phyloP scores from a whole-genome alignment of 2,888 invertebrate genomes.

The Gymnosoma rotundatum region DNA sequence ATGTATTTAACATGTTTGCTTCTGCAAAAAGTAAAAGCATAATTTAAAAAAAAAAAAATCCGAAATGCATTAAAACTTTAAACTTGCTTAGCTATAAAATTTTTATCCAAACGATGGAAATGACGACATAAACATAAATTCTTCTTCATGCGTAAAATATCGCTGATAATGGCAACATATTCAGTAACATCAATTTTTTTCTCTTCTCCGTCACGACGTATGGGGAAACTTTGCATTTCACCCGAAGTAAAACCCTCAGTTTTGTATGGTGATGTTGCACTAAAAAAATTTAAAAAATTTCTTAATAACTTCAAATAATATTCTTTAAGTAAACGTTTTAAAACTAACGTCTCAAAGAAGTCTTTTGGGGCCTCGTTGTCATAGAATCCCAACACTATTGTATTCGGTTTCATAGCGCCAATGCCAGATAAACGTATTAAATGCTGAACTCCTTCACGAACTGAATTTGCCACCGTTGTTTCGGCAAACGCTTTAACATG shows the following conservation, averaged over 20 bases:
- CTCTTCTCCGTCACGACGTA: conserved; percentile 82
- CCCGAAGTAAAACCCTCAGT: conserved; percentile 84
- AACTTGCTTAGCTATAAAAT: conserved; percentile 86
- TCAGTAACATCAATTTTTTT: conserved; percentile 84
- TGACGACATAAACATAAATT: conserved; percentile 96
- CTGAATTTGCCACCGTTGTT: conserved; percentile 91
- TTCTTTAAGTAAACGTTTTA: not conserved
- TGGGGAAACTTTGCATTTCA: conserved; percentile 83
- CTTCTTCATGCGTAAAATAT: conserved; percentile 95
- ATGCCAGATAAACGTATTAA: conserved; percentile 95
- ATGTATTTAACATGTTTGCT: conserved; percentile 88
- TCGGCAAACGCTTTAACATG: conserved; percentile 98
- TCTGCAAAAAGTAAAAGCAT: conserved; percentile 71
- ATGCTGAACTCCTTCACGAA: conserved; percentile 96
- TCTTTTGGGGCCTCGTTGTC: conserved; percentile 90
- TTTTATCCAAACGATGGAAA: conserved; percentile 93
- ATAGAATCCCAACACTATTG: conserved; percentile 96
- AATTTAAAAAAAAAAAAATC: not conserved
- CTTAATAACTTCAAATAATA: not conserved
- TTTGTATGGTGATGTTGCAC: conserved; percentile 85
- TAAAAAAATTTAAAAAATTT: conserved; percentile 54
- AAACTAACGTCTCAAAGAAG: conserved; percentile 88
- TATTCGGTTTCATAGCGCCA: conserved; percentile 99
- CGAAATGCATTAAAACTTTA: not conserved
- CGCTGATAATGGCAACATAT: conserved; percentile 92